Base-by-base conservation (phyloP, 2,888 invertebrate species). In the Megalurothrips usitatus region DNA sequence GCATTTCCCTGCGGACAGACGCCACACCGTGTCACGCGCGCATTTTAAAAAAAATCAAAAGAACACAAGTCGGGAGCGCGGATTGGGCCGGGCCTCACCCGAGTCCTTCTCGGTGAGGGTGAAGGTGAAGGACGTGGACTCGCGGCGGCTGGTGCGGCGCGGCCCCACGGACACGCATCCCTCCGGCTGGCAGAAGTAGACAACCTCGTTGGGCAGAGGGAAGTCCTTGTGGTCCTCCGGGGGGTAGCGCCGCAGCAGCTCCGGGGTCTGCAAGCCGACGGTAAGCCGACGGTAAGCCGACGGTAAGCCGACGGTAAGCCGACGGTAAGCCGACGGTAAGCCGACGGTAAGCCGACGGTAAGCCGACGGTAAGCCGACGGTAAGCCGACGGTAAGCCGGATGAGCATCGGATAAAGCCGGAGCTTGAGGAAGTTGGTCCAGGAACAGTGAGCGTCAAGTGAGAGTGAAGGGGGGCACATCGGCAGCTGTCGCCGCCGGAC, bases 101-200 rank as follows among this genome's bases (percentile, higher is more conserved):
- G 98, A 97, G 89, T 99, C 99, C 88, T 99, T 99, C 87, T 99
- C 99, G 28, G 99, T 99, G 84, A 99, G 91, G 12, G 97, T 97
- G 87, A 99, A 99, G 23, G 99, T 98, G 88, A 99, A 99, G 23
- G 98, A 98, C 48, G 96, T 95, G 80, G 97, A 95, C 87, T 99
- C 98, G 82, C 97, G 90, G 79, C 93, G 89, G 63, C 93, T 92
- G 28, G 94, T 93, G 83, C 95, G 92, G 84, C 96, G 92, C 11
- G 96, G 96, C 19, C 97, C 96, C 83, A 96, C 94, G 83, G 94
- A 95, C 83, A 94, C 94, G 87, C 99, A 99, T 81, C 99, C 99
- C 88, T 99, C 99, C 1, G 99, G 99, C 88, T 99, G 99, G 86
- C 99, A 99, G 89, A 99, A 99, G 88, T 97, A 99, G 47, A 99